Base-by-base conservation (phyloP, 2,888 invertebrate genomes). In the Helobdella robusta region DNA sequence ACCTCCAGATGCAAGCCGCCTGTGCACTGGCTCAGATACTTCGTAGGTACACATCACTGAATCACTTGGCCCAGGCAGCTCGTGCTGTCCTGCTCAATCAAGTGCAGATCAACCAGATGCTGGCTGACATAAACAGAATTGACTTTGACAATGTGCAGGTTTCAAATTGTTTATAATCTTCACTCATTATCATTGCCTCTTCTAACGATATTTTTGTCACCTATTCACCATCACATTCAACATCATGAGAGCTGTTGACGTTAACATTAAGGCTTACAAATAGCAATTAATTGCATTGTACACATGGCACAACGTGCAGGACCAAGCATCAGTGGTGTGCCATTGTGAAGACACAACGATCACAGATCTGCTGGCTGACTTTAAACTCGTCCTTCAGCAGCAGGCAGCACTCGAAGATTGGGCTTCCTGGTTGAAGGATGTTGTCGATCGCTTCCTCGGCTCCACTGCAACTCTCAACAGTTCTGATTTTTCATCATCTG, bases 291-390 rank as follows among this genome's bases (percentile, higher is more conserved):
- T n/a, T n/a, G n/a, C n/a, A n/a, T n/a, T n/a, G n/a, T n/a, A n/a
- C 48, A 6, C 25, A 15, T 48, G 20, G 6, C 48, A 20, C 48
- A 6, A 5, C n/a, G 11, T 4, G 28, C 68, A 81, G 76, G 82
- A 82, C 68, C 85, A 92, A 84, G 95, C 95, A 1, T 89, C 91
- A 0, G 97, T 95, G 95, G 94, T 97, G 8, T 97, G 95, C 78
- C 89, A 92, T 74, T 97, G 95, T 81, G 90, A 90, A 75, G 87
- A 89, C 70, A 84, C 86, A 23, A 86, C 91, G 59, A 87, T 89
- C 30, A 86, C 86, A 76, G 85, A 88, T 64, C 84, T 97, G 64
- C 92, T 95, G 76, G 87, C 88, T 36, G 93, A 95, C 79, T 97
- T 97, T 79, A 84, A 84, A 75, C 75, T 75, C 66, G 78, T 78